A percentile compares a stretch with the other conserved stretches of the same genome.
phyloP scores from a whole-genome alignment of 2,888 invertebrate species.

The Limenitis camilla region DNA sequence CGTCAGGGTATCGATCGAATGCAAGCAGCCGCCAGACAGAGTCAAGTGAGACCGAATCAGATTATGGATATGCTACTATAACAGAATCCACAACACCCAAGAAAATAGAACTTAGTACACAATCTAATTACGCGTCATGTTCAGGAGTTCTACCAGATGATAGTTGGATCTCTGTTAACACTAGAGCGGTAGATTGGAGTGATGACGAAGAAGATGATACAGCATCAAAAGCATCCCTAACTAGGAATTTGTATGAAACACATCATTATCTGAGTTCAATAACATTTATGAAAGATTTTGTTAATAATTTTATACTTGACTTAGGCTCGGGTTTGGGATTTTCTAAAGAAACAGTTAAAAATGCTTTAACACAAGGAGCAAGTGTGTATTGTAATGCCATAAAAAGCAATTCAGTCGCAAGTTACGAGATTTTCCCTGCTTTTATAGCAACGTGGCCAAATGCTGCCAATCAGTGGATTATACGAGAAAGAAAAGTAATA shows the following conservation, averaged over 20 bases:
- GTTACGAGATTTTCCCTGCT: constrained; percentile 82
- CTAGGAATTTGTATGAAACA: constrained; percentile 57
- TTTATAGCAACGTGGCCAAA: constrained; percentile 82
- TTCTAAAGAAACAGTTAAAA: constrained; percentile 63
- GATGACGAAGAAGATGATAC: constrained; percentile 54
- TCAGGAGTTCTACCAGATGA: constrained; percentile 69
- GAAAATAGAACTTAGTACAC: constrained; percentile 61
- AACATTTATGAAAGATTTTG: constrained; percentile 81
- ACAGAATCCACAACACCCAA: constrained; percentile 75
- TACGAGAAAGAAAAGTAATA: constrained; percentile 73
- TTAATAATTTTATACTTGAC: constrained; percentile 75
- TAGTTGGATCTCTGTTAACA: constrained; percentile 63
- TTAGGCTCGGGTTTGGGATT: constrained; percentile 76
- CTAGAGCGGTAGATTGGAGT: constrained; percentile 55
- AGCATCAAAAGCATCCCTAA: constrained; percentile 42
- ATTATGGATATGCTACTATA: constrained; percentile 77
- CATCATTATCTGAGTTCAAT: constrained; percentile 77
- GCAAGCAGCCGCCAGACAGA: constrained; percentile 60
- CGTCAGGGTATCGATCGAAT: constrained; percentile 73
- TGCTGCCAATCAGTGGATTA: constrained; percentile 80
- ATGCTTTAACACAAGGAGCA: constrained; percentile 77
- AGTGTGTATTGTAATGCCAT: constrained; percentile 77
- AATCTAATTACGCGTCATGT: constrained; percentile 49
- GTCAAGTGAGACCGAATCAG: constrained; percentile 73
- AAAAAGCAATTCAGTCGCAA: constrained; percentile 54